A percentile compares a stretch with the other conserved stretches of the same genome.
Conservation (phyloP, 2,113 vertebrate genomes). For the Chionis minor region DNA sequence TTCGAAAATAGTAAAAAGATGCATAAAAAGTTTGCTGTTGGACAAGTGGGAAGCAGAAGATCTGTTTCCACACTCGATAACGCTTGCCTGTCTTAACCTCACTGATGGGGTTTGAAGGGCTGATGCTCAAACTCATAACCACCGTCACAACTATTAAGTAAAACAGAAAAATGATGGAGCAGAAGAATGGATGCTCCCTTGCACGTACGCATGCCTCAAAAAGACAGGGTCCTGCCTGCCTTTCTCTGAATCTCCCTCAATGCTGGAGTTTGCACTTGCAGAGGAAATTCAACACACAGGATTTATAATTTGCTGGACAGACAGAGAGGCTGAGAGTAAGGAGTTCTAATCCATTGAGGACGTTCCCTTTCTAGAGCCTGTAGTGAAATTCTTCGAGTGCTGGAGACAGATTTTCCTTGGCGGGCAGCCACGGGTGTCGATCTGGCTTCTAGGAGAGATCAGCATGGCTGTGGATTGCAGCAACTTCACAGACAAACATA, state of each 20-base stretch:
- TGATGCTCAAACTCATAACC: not conserved
- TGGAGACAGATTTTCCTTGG: constrained; percentile 36
- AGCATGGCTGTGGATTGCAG: not conserved
- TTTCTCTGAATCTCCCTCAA: rapidly evolving
- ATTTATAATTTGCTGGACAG: not conserved
- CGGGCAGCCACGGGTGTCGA: not conserved
- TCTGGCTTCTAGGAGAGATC: not conserved
- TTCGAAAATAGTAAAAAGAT: not conserved
- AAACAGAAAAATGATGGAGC: not conserved
- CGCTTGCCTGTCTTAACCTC: not conserved
- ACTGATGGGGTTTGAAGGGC: not conserved
- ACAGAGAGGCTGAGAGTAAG: not conserved
- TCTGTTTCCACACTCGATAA: not conserved
- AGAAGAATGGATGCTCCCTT: not conserved
- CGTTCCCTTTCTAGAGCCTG: not conserved
- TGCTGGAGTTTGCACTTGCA: not conserved
- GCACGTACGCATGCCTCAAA: rapidly evolving
- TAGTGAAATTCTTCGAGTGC: constrained; percentile 39
- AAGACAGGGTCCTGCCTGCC: not conserved
- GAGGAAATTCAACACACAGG: not conserved
- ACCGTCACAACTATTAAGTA: not conserved
- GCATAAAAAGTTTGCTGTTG: not conserved
- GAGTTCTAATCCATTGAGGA: not conserved
- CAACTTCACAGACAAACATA: not conserved
- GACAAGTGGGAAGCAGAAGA: not conserved